phyloP scores from a whole-genome alignment of 2,797 vertebrate genomes.

The Molothrus aeneus region DNA sequence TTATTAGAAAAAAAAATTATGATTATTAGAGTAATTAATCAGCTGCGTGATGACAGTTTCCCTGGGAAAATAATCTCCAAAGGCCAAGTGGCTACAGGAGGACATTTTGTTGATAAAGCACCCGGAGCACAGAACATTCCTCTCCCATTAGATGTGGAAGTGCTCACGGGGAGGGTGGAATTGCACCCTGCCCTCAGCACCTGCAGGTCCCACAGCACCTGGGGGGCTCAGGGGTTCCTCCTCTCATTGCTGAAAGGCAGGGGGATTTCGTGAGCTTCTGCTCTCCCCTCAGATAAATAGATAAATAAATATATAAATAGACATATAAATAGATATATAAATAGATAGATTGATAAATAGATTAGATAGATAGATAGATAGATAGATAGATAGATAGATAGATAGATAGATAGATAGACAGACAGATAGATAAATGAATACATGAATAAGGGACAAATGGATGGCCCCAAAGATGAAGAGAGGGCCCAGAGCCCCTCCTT shows the following conservation, averaged over 20 bases:
- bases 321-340: neutral
- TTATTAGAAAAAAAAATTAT: constrained; percentile 81
- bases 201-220: neutral
- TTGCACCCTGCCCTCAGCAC: constrained; percentile 18
- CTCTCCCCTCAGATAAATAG: neutral
- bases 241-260: constrained; percentile 5
- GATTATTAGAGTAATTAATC: constrained; percentile 92
- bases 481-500: neutral
- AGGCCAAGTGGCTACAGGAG: constrained; percentile 73
- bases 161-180: constrained; percentile 44
- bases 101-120: constrained; percentile 73
- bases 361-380: too few relatives aligned
- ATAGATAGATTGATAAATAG: neutral
- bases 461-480: rapidly evolving
- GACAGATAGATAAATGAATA: neutral
- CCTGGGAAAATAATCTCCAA: constrained; percentile 72
- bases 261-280: neutral
- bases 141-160: constrained; percentile 45
- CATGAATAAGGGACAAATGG: neutral
- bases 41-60: constrained; percentile 84
- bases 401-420: neutral
- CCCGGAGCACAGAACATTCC: constrained; percentile 52
- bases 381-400: neutral
- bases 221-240: neutral
- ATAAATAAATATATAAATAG: neutral